phyloP scores from a whole-genome alignment of 2,797 vertebrate genomes.

The Tinamus major region DNA sequence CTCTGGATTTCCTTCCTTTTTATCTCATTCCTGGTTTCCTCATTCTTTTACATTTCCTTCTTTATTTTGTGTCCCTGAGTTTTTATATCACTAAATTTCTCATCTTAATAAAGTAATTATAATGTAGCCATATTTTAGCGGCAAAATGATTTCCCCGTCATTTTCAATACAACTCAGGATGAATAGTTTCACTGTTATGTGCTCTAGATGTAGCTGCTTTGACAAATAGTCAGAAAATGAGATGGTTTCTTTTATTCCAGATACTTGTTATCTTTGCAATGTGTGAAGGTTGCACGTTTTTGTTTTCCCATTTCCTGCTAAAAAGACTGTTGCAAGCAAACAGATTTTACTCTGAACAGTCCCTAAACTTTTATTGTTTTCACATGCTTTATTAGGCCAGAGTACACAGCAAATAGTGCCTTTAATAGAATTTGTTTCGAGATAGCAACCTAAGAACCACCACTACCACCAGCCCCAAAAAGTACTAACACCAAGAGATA shows the following conservation, averaged over 20 bases:
- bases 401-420: not conserved
- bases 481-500: not conserved
- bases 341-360: not conserved
- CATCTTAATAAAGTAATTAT: not conserved
- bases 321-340: not conserved
- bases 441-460: not conserved
- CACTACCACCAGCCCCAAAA: not conserved
- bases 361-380: not conserved
- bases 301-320: not conserved
- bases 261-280: not conserved
- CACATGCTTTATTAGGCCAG: not conserved
- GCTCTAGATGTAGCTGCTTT: not conserved
- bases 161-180: not conserved
- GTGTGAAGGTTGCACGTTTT: not conserved
- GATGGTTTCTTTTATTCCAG: not conserved
- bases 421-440: not conserved
- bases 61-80: not conserved
- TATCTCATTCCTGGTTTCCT: conserved; percentile 22
- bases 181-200: not conserved
- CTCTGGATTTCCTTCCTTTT: conserved; percentile 38
- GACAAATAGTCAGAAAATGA: not conserved
- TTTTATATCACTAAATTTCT: not conserved
- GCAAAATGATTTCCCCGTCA: not conserved
- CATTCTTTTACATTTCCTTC: conserved; percentile 5
- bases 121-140: not conserved